Conservation (phyloP, 1,140 invertebrate genomes). For the Zeugodacus cucurbitae region DNA sequence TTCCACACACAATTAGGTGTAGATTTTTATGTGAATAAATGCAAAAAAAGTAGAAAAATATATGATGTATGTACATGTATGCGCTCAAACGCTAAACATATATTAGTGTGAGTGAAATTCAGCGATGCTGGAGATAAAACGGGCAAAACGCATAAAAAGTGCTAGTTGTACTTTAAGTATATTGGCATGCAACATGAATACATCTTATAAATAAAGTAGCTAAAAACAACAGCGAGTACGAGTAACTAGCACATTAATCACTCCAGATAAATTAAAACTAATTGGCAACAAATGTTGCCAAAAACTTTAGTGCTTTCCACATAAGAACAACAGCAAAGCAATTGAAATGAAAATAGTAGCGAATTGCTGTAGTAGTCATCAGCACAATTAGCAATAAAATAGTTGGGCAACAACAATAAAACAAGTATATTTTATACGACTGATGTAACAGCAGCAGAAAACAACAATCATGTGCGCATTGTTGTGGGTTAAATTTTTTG, state of each 20-base stretch:
- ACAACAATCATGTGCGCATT: too few relatives aligned
- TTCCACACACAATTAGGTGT: too few relatives aligned
- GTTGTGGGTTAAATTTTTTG: too few relatives aligned
- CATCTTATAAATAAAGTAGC: too few relatives aligned
- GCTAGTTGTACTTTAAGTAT: not conserved
- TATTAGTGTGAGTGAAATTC: too few relatives aligned
- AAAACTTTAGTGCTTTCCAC: not conserved
- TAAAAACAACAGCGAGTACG: too few relatives aligned
- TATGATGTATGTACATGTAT: too few relatives aligned
- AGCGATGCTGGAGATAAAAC: too few relatives aligned
- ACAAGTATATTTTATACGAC: not conserved
- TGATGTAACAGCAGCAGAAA: not conserved
- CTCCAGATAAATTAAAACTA: conserved; percentile 5
- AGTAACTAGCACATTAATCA: not conserved
- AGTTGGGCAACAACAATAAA: not conserved
- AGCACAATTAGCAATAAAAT: not conserved
- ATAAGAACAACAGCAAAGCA: not conserved
- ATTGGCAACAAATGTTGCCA: conserved; percentile 4
- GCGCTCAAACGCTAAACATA: too few relatives aligned
- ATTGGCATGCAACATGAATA: not conserved
- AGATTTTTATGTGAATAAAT: too few relatives aligned
- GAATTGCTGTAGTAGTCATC: not conserved
- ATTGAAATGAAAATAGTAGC: not conserved
- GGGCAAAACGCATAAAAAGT: not conserved
- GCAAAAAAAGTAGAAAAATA: too few relatives aligned